A percentile compares a stretch with the other conserved stretches of the same genome.
phyloP scores from a whole-genome alignment of 1,140 invertebrate species.

The Lucilia sericata region DNA sequence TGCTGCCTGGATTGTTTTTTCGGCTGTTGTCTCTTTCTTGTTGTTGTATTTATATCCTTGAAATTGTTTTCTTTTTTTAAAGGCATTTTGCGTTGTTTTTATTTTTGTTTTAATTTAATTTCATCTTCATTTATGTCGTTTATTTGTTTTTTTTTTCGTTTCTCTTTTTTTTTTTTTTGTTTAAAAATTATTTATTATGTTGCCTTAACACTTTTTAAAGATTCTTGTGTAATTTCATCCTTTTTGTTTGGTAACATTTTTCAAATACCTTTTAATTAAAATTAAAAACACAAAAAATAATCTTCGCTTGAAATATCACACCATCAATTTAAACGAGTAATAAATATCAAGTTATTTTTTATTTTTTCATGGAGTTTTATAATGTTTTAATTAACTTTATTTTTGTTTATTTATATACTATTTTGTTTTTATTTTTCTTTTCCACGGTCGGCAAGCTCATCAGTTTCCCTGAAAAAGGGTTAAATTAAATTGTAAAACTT shows the following conservation, averaged over 20 bases:
- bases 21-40: not conserved
- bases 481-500: not conserved
- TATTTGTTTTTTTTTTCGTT: not conserved
- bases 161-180: not conserved
- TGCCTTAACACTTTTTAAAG: not conserved
- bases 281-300: slow-evolving; percentile 17
- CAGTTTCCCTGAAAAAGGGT: not conserved
- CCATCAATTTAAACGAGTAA: not conserved
- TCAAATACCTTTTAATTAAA: slow-evolving; percentile 33
- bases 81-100: slow-evolving; percentile 18
- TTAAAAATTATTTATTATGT: slow-evolving; percentile 1
- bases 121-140: not conserved
- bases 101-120: not conserved
- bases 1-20: not conserved
- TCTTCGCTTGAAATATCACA: not conserved
- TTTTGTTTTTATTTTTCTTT: not conserved
- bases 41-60: not conserved
- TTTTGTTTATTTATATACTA: not conserved
- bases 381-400: slow-evolving; percentile 6
- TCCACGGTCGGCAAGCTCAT: not conserved
- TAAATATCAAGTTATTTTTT: not conserved
- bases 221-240: not conserved
- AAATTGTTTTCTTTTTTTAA: not conserved
- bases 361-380: not conserved
- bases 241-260: slow-evolving; percentile 17